Percentiles rank a stretch among this genome's conserved stretches.
Conservation (phyloP, 1,140 invertebrate species). For the Mizuhopecten yessoensis region DNA sequence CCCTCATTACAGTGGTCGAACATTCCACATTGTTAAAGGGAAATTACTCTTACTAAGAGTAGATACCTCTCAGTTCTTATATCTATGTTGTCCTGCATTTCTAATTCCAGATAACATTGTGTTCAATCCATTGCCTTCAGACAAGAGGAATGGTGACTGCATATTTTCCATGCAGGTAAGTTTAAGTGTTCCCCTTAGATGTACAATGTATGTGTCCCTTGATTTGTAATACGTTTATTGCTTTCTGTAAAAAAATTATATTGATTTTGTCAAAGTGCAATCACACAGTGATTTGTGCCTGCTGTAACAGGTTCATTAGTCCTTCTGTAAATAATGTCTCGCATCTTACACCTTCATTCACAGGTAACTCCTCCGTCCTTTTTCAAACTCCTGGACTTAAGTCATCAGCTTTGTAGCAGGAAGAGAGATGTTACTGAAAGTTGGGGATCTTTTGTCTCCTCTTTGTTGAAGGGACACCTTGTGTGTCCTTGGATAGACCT, state of each 20-base stretch:
- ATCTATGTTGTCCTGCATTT: background rate
- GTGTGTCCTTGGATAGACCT: background rate
- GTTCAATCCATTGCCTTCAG: background rate
- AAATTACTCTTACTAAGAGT: background rate
- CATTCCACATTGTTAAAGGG: background rate
- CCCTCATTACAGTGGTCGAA: too few species aligned
- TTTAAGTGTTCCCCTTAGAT: background rate
- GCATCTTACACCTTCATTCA: conserved; percentile 15
- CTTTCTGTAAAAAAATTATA: conserved; percentile 47
- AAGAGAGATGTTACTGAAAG: conserved; percentile 17
- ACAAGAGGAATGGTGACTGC: background rate
- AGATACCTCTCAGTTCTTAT: background rate
- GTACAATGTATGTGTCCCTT: too few species aligned
- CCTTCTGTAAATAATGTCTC: conserved; percentile 37
- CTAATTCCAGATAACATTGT: background rate
- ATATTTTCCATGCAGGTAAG: conserved; percentile 45
- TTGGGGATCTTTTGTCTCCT: conserved; percentile 63
- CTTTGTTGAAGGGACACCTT: conserved; percentile 53
- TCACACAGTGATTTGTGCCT: too few species aligned
- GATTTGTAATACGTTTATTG: too few species aligned
- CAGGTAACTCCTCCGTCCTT: conserved; percentile 38
- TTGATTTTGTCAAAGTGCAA: too few species aligned
- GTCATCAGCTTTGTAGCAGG: conserved; percentile 24
- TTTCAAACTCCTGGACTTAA: background rate
- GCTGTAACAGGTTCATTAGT: too few species aligned